A percentile compares a stretch with the other conserved stretches of the same genome.
Evolutionary conservation across 2,113 vertebrate species (phyloP).

Genomic region (Engraulis encrasicolus): DNA sequence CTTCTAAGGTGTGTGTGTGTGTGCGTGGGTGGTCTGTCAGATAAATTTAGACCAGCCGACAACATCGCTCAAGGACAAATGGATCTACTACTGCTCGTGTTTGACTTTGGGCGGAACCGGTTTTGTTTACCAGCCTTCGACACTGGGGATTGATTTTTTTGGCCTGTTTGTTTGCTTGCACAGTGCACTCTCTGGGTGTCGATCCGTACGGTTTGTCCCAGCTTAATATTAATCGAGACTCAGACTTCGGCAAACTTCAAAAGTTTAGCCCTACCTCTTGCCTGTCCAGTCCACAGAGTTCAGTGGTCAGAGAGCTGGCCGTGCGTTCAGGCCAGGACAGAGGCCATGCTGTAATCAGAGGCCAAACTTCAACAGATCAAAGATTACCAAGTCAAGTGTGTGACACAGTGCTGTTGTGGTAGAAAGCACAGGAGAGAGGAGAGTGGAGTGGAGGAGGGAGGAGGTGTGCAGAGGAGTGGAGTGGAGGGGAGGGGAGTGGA

Average conservation of each 20-base stretch:
- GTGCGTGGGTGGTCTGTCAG: background rate
- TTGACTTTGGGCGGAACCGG: background rate
- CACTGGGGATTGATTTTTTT: no score
- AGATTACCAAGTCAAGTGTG: background rate
- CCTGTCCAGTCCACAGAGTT: no score
- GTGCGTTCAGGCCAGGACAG: no score
- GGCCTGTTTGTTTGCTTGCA: no score
- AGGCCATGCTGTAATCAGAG: background rate
- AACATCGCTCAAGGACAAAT: background rate
- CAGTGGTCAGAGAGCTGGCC: no score
- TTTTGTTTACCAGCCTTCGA: background rate
- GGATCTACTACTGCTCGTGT: background rate
- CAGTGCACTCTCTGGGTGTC: background rate
- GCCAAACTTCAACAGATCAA: background rate
- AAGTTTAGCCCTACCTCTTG: no score
- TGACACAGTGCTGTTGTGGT: background rate
- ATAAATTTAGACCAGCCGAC: background rate
- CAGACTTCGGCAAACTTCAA: no score
- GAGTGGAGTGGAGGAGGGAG: no score
- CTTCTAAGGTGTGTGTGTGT: background rate
- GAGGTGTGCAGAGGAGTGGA: no score
- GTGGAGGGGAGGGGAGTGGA: no score
- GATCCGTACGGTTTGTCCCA: background rate
- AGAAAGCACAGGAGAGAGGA: no score
- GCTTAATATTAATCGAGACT: no score